Percentiles rank a stretch among this genome's conserved stretches.
These are phyloP conservation scores for Zeugodacus cucurbitae DNA, from an alignment of 1,140 invertebrate genomes.

Conservation along the genomic window DNA sequence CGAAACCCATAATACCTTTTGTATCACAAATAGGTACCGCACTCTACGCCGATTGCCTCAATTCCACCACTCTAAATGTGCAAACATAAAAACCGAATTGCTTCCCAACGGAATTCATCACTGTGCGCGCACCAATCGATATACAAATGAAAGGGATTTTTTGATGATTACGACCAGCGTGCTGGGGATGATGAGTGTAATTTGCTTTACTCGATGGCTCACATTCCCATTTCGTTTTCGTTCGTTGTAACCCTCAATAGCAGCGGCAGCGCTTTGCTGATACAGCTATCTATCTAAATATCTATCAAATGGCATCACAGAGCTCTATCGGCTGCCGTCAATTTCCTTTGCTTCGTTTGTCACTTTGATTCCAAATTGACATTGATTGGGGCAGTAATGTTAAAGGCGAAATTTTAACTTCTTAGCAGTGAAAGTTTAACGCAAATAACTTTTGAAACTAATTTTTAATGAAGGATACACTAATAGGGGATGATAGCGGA, in stretches of 20 bases:
- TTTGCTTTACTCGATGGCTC: background rate
- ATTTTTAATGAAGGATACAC: background rate
- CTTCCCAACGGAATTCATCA: background rate
- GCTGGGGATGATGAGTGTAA: background rate
- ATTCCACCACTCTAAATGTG: background rate
- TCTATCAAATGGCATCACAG: background rate
- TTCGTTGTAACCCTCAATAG: background rate
- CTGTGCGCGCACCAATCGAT: background rate
- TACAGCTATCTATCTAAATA: background rate
- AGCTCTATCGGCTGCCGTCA: background rate
- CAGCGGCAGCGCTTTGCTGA: background rate
- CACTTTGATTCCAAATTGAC: conserved; percentile 28
- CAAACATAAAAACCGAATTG: background rate
- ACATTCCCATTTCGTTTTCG: background rate
- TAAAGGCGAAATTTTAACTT: background rate
- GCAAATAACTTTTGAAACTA: conserved; percentile 7
- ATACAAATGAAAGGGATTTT: background rate
- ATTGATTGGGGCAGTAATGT: conserved; percentile 2
- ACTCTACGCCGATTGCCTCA: too few relatives aligned
- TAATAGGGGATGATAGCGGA: background rate
- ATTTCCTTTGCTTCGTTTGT: background rate
- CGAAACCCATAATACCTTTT: too few relatives aligned
- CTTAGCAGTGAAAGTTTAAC: background rate
- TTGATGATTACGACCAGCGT: background rate
- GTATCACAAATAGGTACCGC: too few relatives aligned